Evolutionary conservation across 2,797 vertebrate species (phyloP).

Genomic region (Serranus cabrilla): DNA sequence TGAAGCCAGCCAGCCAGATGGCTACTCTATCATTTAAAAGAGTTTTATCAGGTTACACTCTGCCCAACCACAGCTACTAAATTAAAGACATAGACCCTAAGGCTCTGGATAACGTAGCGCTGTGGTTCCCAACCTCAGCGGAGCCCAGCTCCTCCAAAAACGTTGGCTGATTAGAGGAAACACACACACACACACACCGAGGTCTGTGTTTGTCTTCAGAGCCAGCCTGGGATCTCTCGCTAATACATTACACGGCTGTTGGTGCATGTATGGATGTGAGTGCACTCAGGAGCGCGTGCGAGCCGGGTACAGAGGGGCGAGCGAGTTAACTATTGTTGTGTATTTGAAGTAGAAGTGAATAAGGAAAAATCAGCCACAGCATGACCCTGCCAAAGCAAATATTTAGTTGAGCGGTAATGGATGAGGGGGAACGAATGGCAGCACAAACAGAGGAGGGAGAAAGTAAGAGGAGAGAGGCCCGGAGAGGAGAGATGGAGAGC

Average conservation of each 20-base stretch:
- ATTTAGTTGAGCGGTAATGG: conserved; percentile 70
- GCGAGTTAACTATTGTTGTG: conserved; percentile 41
- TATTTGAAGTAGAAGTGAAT: conserved; percentile 49
- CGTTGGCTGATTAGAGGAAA: conserved; percentile 77
- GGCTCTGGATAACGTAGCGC: conserved; percentile 72
- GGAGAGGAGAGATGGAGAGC: conserved; percentile 42
- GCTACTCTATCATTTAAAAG: conserved; percentile 86
- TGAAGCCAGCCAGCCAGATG: conserved; percentile 78
- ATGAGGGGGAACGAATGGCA: conserved; percentile 61
- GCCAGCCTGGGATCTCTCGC: conserved; percentile 51
- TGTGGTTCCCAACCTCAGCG: conserved; percentile 73
- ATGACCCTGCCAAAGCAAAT: conserved; percentile 76
- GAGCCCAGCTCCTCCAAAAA: conserved; percentile 72
- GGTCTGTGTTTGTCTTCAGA: conserved; percentile 74
- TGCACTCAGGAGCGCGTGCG: background rate
- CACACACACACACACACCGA: conserved; percentile 55
- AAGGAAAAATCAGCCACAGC: conserved; percentile 55
- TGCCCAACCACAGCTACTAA: conserved; percentile 80
- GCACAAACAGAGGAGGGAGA: conserved; percentile 44
- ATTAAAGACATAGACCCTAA: conserved; percentile 84
- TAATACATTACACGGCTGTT: conserved; percentile 68
- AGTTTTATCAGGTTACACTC: conserved; percentile 87
- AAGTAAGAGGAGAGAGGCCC: conserved; percentile 47
- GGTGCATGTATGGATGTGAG: conserved; percentile 43
- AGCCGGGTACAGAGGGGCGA: conserved; percentile 29